A percentile compares a stretch with the other conserved stretches of the same genome.
Evolutionary conservation across 2,888 invertebrate genomes (phyloP).

Genomic region (Eristalinus sepulchralis): DNA sequence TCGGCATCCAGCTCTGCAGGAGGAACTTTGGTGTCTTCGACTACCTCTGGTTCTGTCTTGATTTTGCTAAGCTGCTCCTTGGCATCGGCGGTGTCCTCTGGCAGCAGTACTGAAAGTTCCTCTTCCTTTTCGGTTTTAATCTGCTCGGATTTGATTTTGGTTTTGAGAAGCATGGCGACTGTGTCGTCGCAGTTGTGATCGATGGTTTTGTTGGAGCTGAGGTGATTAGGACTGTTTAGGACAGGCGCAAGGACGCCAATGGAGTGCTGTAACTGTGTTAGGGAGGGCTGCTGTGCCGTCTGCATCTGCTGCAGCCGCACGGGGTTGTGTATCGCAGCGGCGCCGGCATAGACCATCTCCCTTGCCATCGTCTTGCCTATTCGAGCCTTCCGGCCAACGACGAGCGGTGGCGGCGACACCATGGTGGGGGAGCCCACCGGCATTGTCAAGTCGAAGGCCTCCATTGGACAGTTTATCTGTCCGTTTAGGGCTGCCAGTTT

Average conservation of each 20-base stretch:
- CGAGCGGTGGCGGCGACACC: slow-evolving; percentile 72
- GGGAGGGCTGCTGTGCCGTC: slow-evolving; percentile 45
- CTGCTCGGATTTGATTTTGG: slow-evolving; percentile 80
- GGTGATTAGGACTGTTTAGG: slow-evolving; percentile 61
- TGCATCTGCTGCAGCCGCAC: slow-evolving; percentile 71
- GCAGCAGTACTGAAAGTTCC: slow-evolving; percentile 62
- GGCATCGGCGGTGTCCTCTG: slow-evolving; percentile 56
- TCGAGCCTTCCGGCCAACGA: slow-evolving; percentile 82
- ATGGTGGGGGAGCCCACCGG: slow-evolving; percentile 86
- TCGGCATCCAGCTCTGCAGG: slow-evolving; percentile 63
- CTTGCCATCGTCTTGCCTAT: slow-evolving; percentile 87
- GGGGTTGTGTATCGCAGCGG: slow-evolving; percentile 69
- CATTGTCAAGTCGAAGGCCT: slow-evolving; percentile 78
- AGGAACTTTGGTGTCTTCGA: slow-evolving; percentile 70
- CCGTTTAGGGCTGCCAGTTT: slow-evolving; percentile 16
- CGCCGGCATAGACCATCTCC: slow-evolving; percentile 81
- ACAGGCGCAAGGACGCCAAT: slow-evolving; percentile 37
- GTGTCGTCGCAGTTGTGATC: slow-evolving; percentile 55
- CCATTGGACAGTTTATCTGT: slow-evolving; percentile 62
- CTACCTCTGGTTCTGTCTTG: slow-evolving; percentile 77
- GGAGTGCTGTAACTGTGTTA: slow-evolving; percentile 58
- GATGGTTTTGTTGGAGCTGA: slow-evolving; percentile 42
- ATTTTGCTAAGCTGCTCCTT: slow-evolving; percentile 77
- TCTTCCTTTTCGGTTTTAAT: slow-evolving; percentile 79
- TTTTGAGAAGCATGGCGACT: slow-evolving; percentile 74